phyloP scores from a whole-genome alignment of 30 jellyfish, hydroid and myxozoan species.

The Pelagia noctiluca region DNA sequence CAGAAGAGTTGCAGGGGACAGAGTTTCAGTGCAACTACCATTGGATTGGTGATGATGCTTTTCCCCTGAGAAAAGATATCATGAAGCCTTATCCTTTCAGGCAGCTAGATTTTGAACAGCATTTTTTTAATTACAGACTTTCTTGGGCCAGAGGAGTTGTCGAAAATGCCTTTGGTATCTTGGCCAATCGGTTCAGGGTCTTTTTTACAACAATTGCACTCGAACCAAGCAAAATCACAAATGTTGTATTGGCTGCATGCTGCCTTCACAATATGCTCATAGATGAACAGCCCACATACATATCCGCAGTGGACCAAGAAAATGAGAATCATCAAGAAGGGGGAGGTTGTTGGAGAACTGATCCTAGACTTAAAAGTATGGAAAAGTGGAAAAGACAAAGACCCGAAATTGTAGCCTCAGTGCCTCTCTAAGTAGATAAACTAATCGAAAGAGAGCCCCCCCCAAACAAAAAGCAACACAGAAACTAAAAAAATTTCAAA shows the following conservation, averaged over 20 bases:
- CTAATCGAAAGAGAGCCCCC: too few relatives aligned
- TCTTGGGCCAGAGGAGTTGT: slow-evolving; percentile 57
- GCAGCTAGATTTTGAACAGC: slow-evolving; percentile 38
- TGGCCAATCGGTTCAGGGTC: slow-evolving; percentile 42
- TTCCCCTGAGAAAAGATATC: slow-evolving; percentile 47
- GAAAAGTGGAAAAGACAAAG: slow-evolving; percentile 34
- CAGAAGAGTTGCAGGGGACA: slow-evolving; percentile 19
- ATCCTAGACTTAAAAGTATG: background rate
- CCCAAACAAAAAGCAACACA: too few relatives aligned
- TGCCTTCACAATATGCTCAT: slow-evolving; percentile 56
- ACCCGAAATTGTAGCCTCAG: slow-evolving; percentile 23
- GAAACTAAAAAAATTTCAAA: too few relatives aligned
- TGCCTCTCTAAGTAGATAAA: too few relatives aligned
- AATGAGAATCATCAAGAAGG: background rate
- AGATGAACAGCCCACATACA: slow-evolving; percentile 21
- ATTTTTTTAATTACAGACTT: slow-evolving; percentile 31
- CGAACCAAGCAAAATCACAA: slow-evolving; percentile 32
- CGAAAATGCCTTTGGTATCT: slow-evolving; percentile 47
- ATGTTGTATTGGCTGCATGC: slow-evolving; percentile 29
- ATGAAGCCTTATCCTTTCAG: slow-evolving; percentile 51
- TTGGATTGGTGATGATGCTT: slow-evolving; percentile 60
- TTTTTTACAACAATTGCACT: slow-evolving; percentile 24
- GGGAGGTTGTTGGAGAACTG: slow-evolving; percentile 29
- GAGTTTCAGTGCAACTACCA: slow-evolving; percentile 26
- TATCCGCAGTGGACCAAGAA: slow-evolving; percentile 24